Conservation (phyloP, 2,113 vertebrate genomes). For the Synchiropus splendidus region DNA sequence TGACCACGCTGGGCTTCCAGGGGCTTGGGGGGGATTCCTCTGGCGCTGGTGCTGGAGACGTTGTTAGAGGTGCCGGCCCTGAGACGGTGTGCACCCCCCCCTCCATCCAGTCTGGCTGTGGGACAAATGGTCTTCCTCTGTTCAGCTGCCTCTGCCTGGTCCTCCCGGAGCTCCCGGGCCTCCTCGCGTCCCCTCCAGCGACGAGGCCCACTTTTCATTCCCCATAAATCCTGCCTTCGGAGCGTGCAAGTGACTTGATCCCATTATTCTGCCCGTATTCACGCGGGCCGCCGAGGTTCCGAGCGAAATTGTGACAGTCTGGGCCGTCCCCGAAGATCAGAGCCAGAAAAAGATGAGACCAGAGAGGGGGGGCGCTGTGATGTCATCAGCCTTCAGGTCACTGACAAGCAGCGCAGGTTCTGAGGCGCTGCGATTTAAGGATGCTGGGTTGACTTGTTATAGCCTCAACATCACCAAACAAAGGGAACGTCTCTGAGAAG, state of each 20-base stretch:
- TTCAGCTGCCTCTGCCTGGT: constrained; percentile 30
- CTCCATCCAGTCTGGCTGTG: constrained; percentile 27
- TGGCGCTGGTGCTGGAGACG: too few species aligned
- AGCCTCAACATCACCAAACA: too few species aligned
- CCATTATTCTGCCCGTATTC: constrained; percentile 58
- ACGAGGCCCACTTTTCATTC: constrained; percentile 59
- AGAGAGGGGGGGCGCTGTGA: too few species aligned
- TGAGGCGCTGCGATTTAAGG: too few species aligned
- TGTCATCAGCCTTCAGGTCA: too few species aligned
- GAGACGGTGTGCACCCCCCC: constrained; percentile 4
- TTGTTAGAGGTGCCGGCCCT: too few species aligned
- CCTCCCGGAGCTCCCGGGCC: constrained; percentile 30
- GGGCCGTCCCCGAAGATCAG: constrained; percentile 4
- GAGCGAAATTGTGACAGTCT: constrained; percentile 35
- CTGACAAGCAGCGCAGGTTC: too few species aligned
- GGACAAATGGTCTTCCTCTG: constrained; percentile 20
- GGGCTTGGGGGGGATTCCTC: too few species aligned
- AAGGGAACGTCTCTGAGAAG: too few species aligned
- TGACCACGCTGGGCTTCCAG: too few species aligned
- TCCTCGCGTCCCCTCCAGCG: constrained; percentile 45
- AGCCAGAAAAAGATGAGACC: too few species aligned
- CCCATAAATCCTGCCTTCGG: constrained; percentile 66
- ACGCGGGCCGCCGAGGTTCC: constrained; percentile 27
- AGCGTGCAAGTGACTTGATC: constrained; percentile 59
- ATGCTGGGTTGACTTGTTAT: too few species aligned